Conservation (phyloP, 2,797 vertebrate genomes). For the Pempheris klunzingeri region DNA sequence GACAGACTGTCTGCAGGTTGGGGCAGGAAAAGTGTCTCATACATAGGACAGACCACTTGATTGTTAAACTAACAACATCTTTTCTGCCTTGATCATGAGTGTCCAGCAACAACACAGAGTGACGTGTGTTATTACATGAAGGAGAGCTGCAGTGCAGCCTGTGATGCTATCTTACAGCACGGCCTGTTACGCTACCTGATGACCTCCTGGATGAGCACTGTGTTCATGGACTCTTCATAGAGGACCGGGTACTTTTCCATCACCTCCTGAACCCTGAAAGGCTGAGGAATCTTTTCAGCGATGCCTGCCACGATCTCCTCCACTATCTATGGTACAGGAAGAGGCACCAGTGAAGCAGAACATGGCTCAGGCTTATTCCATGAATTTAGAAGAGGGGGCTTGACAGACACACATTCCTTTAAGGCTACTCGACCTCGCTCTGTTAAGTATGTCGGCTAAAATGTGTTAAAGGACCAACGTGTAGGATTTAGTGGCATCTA, state of each 20-base stretch:
- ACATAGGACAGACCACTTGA: background rate
- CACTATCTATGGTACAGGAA: constrained; percentile 83
- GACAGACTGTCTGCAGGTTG: too few species aligned
- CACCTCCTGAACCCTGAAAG: constrained; percentile 84
- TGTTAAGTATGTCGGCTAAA: background rate
- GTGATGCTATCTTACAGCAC: background rate
- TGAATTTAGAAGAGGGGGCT: constrained; percentile 3
- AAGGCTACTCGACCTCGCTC: background rate
- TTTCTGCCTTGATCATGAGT: background rate
- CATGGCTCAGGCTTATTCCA: background rate
- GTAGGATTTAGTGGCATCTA: too few species aligned
- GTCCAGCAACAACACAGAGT: background rate
- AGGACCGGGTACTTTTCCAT: constrained; percentile 88
- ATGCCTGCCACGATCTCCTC: constrained; percentile 87
- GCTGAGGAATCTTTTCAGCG: constrained; percentile 85
- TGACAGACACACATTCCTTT: background rate
- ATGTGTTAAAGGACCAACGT: too few species aligned
- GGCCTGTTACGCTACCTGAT: constrained; percentile 85
- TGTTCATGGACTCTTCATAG: constrained; percentile 96
- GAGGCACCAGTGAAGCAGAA: constrained; percentile 1
- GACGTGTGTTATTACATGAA: background rate
- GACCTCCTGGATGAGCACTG: constrained; percentile 92
- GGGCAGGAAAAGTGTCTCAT: background rate
- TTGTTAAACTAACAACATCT: too few species aligned
- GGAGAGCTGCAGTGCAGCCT: background rate